These are phyloP conservation scores for Nysson spinosus DNA, from an alignment of 2,888 invertebrate species.

Conservation along the genomic window DNA sequence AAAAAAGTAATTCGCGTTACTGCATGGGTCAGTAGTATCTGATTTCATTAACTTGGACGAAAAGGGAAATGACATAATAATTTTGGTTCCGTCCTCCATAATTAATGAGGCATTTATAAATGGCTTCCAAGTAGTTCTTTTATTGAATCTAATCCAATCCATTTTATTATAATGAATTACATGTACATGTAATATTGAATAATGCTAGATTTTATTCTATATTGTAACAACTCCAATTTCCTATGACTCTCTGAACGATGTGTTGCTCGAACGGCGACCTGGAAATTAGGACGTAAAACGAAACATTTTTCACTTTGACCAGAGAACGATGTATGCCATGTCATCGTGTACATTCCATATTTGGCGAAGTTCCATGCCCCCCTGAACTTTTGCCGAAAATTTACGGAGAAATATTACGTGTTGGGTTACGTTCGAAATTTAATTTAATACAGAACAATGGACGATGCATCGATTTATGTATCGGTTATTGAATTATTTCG, in stretches of 20 bases:
- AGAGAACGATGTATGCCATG: constrained; percentile 8
- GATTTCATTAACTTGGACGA: too few relatives aligned
- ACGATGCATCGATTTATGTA: neutral
- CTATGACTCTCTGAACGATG: constrained; percentile 43
- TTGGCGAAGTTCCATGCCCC: constrained; percentile 49
- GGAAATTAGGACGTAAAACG: constrained; percentile 40
- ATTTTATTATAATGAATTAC: too few relatives aligned
- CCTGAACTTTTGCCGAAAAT: constrained; percentile 10
- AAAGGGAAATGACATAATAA: too few relatives aligned
- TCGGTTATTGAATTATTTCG: neutral
- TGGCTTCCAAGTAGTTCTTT: too few relatives aligned
- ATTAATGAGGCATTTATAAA: too few relatives aligned
- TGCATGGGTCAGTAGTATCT: too few relatives aligned
- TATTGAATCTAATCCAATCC: too few relatives aligned
- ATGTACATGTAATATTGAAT: too few relatives aligned
- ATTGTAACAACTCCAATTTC: too few relatives aligned
- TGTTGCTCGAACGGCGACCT: constrained; percentile 53
- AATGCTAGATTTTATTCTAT: too few relatives aligned
- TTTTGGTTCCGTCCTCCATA: too few relatives aligned
- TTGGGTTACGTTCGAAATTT: constrained; percentile 22
- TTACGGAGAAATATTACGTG: constrained; percentile 34
- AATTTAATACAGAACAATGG: constrained; percentile 7
- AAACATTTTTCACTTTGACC: constrained; percentile 49
- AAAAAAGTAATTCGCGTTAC: too few relatives aligned
- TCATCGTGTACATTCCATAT: constrained; percentile 41